A percentile compares a stretch with the other conserved stretches of the same genome.
phyloP scores from a whole-genome alignment of 2,797 vertebrate species.

The Microctenopoma stevenorrisi region DNA sequence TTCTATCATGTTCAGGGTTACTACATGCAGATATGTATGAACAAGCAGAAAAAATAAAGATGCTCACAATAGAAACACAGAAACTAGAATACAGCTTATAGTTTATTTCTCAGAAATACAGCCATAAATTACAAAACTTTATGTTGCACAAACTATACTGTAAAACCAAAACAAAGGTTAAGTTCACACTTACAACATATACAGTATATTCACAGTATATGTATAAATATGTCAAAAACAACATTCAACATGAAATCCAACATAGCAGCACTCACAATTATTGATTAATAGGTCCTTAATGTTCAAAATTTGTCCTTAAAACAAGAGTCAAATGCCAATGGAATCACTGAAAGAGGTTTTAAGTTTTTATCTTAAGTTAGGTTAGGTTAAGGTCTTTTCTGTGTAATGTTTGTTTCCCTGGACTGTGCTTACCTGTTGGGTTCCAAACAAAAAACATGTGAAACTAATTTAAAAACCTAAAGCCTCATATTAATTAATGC shows the following conservation, averaged over 20 bases:
- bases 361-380: too few relatives aligned
- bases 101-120: conserved; percentile 3
- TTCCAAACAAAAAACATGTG: too few relatives aligned
- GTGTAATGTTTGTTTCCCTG: too few relatives aligned
- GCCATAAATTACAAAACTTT: not conserved
- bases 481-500: too few relatives aligned
- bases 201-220: conserved; percentile 26
- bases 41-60: not conserved
- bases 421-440: too few relatives aligned
- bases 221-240: conserved; percentile 15
- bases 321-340: not conserved
- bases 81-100: not conserved
- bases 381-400: too few relatives aligned
- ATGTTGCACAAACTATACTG: not conserved
- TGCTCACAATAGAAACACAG: not conserved
- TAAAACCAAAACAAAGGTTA: conserved; percentile 11
- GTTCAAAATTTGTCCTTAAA: not conserved
- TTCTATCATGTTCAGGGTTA: not conserved
- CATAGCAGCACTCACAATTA: conserved; percentile 14
- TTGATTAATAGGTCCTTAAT: not conserved
- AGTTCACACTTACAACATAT: conserved; percentile 25
- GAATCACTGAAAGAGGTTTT: too few relatives aligned
- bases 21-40: conserved; percentile 24
- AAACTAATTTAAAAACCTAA: too few relatives aligned
- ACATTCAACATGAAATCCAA: conserved; percentile 16